A percentile compares a stretch with the other conserved stretches of the same genome.
These are phyloP conservation scores for Choristoneura rosaceana DNA, from an alignment of 2,888 invertebrate genomes.

Conservation along the genomic window DNA sequence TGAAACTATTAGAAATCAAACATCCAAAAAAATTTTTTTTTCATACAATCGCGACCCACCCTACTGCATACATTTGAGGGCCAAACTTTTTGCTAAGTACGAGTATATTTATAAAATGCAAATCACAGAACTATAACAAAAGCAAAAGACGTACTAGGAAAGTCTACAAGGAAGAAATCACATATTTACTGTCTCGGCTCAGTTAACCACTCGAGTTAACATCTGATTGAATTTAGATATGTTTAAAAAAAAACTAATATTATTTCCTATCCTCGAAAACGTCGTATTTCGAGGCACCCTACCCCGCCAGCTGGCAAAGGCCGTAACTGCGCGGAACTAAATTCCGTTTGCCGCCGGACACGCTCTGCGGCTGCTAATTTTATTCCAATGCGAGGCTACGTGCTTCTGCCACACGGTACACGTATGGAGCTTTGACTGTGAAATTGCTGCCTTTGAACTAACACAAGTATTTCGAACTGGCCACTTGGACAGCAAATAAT, in stretches of 20 bases:
- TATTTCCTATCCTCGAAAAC: background rate
- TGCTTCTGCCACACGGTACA: conserved; percentile 43
- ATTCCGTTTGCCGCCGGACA: conserved; percentile 71
- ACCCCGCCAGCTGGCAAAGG: conserved; percentile 78
- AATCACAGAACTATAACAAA: too few species aligned
- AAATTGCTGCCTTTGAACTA: background rate
- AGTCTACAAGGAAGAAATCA: too few species aligned
- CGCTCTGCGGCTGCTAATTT: conserved; percentile 56
- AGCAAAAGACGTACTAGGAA: too few species aligned
- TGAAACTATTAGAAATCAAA: too few species aligned
- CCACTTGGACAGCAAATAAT: background rate
- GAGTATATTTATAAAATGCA: too few species aligned
- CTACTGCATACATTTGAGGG: too few species aligned
- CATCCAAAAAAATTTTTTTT: too few species aligned
- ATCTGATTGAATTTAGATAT: background rate
- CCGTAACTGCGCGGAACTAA: conserved; percentile 83
- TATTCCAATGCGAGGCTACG: conserved; percentile 35
- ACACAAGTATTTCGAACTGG: background rate
- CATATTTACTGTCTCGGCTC: too few species aligned
- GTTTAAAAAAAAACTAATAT: background rate
- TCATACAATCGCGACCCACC: too few species aligned
- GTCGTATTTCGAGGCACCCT: conserved; percentile 49
- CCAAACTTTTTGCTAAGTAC: too few species aligned
- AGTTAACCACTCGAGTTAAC: too few species aligned
- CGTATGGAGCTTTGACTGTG: background rate